Conservation (phyloP, 2,888 invertebrate species). For the Ernsta delagoae region DNA sequence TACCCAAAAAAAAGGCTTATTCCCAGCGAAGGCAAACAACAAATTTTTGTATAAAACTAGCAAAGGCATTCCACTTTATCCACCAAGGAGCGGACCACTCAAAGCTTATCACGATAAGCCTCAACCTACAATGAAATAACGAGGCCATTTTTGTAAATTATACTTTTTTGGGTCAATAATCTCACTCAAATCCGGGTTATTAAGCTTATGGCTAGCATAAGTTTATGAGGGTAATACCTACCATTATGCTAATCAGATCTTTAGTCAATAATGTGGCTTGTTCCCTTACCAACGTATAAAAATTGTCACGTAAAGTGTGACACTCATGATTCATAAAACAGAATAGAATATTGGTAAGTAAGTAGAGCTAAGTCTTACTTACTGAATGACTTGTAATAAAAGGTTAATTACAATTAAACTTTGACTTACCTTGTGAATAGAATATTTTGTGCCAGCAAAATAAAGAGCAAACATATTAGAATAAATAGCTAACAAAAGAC, state of each 20-base stretch:
- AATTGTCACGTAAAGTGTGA: background rate
- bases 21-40: too few species aligned
- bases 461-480: too few species aligned
- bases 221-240: slow-evolving; percentile 16
- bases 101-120: slow-evolving; percentile 15
- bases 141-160: slow-evolving; percentile 20
- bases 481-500: too few species aligned
- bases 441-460: too few species aligned
- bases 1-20: too few species aligned
- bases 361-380: background rate
- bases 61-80: slow-evolving; percentile 9
- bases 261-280: background rate
- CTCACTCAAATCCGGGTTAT: background rate
- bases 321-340: background rate
- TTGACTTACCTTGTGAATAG: too few species aligned
- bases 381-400: too few species aligned
- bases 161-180: slow-evolving; percentile 20
- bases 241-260: slow-evolving; percentile 1
- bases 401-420: too few species aligned
- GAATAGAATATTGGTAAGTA: background rate
- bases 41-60: background rate
- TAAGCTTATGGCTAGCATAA: background rate
- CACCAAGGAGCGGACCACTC: slow-evolving; percentile 21
- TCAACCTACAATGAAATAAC: slow-evolving; percentile 25
- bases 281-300: background rate